Evolutionary conservation across 2,888 invertebrate species (phyloP).

Genomic region (Sesia bembeciformis): DNA sequence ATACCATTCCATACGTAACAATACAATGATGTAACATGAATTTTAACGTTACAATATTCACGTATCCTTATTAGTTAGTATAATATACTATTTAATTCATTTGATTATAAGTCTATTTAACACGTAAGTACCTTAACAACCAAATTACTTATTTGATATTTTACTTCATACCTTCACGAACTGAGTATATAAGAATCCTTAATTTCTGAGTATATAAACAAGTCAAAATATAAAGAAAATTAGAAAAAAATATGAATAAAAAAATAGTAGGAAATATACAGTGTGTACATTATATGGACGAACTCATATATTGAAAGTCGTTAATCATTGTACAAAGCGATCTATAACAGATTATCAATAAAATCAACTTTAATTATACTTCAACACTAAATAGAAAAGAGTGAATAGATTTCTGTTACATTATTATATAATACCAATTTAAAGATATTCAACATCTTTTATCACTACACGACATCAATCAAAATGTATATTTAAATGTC

Average conservation of each 20-base stretch:
- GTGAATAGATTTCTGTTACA: no score
- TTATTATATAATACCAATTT: no score
- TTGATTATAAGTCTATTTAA: conserved; percentile 30
- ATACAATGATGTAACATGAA: conserved; percentile 8
- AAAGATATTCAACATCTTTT: background rate
- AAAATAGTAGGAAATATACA: background rate
- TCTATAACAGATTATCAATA: no score
- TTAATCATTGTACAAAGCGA: no score
- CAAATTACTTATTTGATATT: conserved; percentile 24
- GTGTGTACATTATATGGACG: background rate
- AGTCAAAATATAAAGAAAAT: background rate
- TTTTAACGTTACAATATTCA: conserved; percentile 15
- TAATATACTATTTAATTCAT: conserved; percentile 24
- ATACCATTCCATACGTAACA: conserved; percentile 13
- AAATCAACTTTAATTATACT: no score
- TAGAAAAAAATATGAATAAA: background rate
- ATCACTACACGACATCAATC: conserved; percentile 34
- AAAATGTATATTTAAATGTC: conserved; percentile 19
- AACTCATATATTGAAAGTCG: no score
- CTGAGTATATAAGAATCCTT: conserved; percentile 3
- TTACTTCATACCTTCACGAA: background rate
- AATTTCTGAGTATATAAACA: background rate
- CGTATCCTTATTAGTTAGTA: conserved; percentile 13
- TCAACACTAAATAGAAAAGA: no score
- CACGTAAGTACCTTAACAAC: conserved; percentile 37